Base-by-base conservation (phyloP, 2,797 vertebrate genomes). In the Heterohyrax brucei region DNA sequence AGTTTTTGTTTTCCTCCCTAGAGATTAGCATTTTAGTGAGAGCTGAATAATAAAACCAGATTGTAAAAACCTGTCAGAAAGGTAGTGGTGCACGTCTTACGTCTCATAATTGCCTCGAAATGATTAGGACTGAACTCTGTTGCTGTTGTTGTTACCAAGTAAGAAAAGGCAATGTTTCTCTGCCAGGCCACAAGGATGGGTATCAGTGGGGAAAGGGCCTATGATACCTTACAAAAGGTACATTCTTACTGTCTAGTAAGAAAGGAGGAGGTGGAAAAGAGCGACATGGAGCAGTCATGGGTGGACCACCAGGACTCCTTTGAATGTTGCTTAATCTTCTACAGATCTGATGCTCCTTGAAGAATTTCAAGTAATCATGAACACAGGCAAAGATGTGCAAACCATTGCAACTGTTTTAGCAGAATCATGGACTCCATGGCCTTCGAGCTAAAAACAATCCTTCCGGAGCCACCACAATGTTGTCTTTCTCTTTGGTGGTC, bases 1-100 rank as follows among this genome's bases (percentile, higher is more conserved):
- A n/a, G 39, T 39, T 39, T 39, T 39, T 26, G 0, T 0, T 19
- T n/a, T 14, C 7, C 53, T 83, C 94, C 84, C 92, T 24, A 53
- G 92, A 78, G 87, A 93, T 95, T 91, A 91, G 86, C 83, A 93
- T 96, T 96, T 96, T 73, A 62, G 14, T 85, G 89, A 93, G 91
- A 82, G 24, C 68, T 30, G 73, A 94, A 89, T 93, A 91, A 87
- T 87, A 87, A 95, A 95, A 94, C 48, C 44, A 33, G 77, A 87
- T 61, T 61, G 87, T 82, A 87, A 89, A 85, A 82, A 64, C 68
- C 96, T 89, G 87, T 97, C 93, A 68, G 87, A 89, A 77, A 68
- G 0, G 96, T 79, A 79, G 93, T 4, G 88, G 39, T 78, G 79
- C 26, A 0, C 76, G 83, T 79, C 96, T 95, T 50, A 26, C 91